phyloP scores from a whole-genome alignment of 1,140 invertebrate species.

The Drosophila albomicans region DNA sequence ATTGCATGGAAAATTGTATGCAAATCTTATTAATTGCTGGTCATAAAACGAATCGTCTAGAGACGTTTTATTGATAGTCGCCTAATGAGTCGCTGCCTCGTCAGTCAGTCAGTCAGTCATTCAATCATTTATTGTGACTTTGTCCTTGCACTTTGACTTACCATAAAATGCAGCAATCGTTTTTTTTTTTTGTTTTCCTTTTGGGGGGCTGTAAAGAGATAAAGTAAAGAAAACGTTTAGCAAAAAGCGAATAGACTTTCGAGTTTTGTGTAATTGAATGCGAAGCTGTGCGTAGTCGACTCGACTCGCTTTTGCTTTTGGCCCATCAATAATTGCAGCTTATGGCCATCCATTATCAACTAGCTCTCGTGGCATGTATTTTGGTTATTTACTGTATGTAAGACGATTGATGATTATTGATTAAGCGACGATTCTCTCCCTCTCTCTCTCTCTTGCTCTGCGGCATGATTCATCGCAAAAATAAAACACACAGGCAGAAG shows the following conservation, averaged over 20 bases:
- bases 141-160: constrained; percentile 61
- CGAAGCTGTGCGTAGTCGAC: constrained; percentile 31
- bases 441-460: constrained; percentile 9
- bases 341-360: constrained; percentile 72
- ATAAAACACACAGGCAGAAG: constrained; percentile 19
- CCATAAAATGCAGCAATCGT: constrained; percentile 63
- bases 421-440: constrained; percentile 49
- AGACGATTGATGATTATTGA: constrained; percentile 83
- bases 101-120: constrained; percentile 3
- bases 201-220: constrained; percentile 30
- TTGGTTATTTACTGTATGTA: constrained; percentile 70
- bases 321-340: constrained; percentile 79
- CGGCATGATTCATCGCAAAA: constrained; percentile 65
- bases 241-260: not conserved
- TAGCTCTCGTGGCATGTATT: constrained; percentile 16
- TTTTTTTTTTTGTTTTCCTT: not conserved
- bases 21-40: constrained; percentile 12
- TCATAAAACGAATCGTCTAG: constrained; percentile 6
- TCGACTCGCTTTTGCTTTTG: not conserved
- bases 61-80: constrained; percentile 1
- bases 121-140: constrained; percentile 8
- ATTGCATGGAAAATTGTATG: constrained; percentile 5
- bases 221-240: constrained; percentile 26
- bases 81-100: constrained; percentile 5
- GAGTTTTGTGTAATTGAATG: constrained; percentile 28